Evolutionary conservation across 2,113 vertebrate species (phyloP), one percentile per base, ranked within the genome.

Genomic region (Rhinolophus ferrumequinum): DNA sequence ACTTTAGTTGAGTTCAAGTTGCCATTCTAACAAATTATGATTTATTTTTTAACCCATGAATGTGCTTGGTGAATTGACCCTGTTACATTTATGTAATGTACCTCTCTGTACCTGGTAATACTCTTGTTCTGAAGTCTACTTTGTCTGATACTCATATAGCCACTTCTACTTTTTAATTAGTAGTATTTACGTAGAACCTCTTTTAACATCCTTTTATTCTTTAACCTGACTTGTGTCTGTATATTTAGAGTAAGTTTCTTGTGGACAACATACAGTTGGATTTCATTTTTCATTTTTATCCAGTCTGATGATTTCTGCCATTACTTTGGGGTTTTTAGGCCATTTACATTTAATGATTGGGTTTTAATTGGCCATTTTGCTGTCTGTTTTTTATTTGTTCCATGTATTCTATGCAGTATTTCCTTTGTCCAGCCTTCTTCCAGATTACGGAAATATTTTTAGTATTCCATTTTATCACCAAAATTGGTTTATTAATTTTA

Each of bases 211-310:
- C 33, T 82, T 96, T 75, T 21, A n/a, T 24, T 47, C 41, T 52
- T 82, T 67, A 85, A 35, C 35, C 12, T 86, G 14, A 69, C 30
- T 47, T 89, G 2, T 33, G 15, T 64, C 73, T 93, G 82, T 88
- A 3, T 96, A 58, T 64, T 90, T 90, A 81, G 54, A 24, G 58
- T 82, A 66, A 70, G 9, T 94, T 94, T 50, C 19, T 64, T 70
- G 15, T 30, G 90, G 47, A 73, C 11, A 83, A 22, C 21, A 21
- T 58, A 50, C 33, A 93, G 30, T 73, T 79, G 30, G 26, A 50
- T 90, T 93, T 66, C 35, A 62, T 84, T 94, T 96, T 70, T 93
- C 44, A 62, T 84, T 94, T 96, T 70, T 90, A 76, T 66, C 44
- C 26, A 90, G 12, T 1, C 28, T 72, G 9, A 67, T 38, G 16